A percentile compares a stretch with the other conserved stretches of the same genome.
Conservation (phyloP, 2,113 vertebrate genomes). For the Macroglossus sobrinus region DNA sequence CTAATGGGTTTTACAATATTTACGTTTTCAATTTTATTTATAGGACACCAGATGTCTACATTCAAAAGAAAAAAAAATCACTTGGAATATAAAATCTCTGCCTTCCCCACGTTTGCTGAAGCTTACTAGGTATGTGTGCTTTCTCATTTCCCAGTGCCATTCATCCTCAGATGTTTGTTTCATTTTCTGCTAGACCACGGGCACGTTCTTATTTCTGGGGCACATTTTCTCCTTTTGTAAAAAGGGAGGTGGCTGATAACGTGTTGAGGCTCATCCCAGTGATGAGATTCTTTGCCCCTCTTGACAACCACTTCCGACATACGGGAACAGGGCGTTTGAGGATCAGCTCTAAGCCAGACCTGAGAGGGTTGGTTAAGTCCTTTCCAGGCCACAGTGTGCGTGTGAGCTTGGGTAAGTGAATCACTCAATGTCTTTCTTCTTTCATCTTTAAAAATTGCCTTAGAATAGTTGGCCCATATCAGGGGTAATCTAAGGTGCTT, state of each 20-base stretch:
- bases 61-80: conserved; percentile 69
- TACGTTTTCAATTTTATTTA: conserved; percentile 78
- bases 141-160: neutral
- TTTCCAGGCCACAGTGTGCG: fast-evolving
- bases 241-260: fast-evolving
- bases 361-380: fast-evolving
- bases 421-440: neutral
- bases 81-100: conserved; percentile 59
- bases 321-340: fast-evolving
- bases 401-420: fast-evolving
- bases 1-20: conserved; percentile 74
- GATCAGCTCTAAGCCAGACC: neutral
- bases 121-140: neutral
- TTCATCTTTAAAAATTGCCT: neutral
- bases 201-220: neutral
- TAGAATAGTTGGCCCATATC: neutral
- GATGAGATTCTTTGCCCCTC: neutral
- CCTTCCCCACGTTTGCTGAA: conserved; percentile 53
- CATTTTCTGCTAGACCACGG: fast-evolving
- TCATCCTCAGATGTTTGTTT: neutral
- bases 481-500: neutral
- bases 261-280: fast-evolving
- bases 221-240: neutral
- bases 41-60: conserved; percentile 77
- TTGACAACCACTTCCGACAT: fast-evolving